These are phyloP conservation scores for Drosophila mulleri DNA, from an alignment of 2,888 invertebrate species.

Conservation along the genomic window DNA sequence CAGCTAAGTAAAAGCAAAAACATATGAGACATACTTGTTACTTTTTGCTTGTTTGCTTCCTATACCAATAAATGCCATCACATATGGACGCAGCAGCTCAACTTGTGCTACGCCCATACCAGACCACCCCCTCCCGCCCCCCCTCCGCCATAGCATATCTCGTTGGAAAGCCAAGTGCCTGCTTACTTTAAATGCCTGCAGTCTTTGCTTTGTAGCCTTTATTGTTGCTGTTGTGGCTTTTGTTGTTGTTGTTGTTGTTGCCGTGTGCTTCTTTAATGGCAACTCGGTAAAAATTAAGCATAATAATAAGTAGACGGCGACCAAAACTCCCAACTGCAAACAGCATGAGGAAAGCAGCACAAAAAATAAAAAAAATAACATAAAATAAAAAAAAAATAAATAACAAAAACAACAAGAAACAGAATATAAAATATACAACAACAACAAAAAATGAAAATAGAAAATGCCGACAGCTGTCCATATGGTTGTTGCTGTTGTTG, in stretches of 20 bases:
- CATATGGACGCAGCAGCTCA: conserved; percentile 56
- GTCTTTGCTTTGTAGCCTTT: conserved; percentile 27
- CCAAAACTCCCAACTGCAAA: conserved; percentile 64
- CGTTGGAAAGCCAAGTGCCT: conserved; percentile 27
- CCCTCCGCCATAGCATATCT: neutral
- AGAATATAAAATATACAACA: conserved; percentile 9
- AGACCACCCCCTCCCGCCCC: neutral
- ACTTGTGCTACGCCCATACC: conserved; percentile 14
- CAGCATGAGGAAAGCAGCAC: conserved; percentile 26
- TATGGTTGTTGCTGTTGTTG: conserved; percentile 49
- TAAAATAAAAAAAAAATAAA: conserved; percentile 1
- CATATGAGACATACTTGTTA: conserved; percentile 64
- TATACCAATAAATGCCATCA: conserved; percentile 61
- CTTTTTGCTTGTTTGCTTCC: conserved; percentile 66
- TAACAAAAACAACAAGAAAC: conserved; percentile 9
- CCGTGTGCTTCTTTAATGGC: conserved; percentile 62
- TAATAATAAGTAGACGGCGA: conserved; percentile 73
- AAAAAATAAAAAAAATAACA: conserved; percentile 2
- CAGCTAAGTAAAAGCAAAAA: conserved; percentile 66
- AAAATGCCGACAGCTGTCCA: conserved; percentile 65
- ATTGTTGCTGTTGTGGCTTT: conserved; percentile 29
- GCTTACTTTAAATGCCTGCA: conserved; percentile 52
- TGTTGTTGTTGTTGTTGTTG: conserved; percentile 23
- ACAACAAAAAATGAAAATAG: neutral
- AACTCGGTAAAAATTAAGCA: conserved; percentile 69